Evolutionary conservation across 2,113 vertebrate species (phyloP).

Genomic region (Otis tarda): DNA sequence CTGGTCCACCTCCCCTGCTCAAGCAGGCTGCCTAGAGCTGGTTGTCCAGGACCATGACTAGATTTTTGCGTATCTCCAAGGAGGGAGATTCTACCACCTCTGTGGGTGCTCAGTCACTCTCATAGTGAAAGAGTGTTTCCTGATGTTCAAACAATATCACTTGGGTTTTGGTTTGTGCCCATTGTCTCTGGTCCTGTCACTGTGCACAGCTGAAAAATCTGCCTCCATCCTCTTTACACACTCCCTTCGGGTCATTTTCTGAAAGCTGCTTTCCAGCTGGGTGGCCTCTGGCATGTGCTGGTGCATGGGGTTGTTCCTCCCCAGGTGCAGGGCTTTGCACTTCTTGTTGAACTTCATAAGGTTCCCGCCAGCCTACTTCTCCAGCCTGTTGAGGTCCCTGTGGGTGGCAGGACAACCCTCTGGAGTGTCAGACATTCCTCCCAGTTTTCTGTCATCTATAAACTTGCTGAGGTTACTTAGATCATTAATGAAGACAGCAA

Average conservation of each 20-base stretch:
- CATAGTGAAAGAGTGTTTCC: neutral
- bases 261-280: neutral
- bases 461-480: neutral
- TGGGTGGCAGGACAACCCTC: neutral
- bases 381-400: neutral
- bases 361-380: neutral
- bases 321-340: neutral
- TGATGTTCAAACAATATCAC: neutral
- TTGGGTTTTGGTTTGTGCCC: neutral
- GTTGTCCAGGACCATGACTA: neutral
- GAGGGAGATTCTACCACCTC: neutral
- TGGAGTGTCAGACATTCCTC: neutral
- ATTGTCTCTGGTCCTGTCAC: neutral
- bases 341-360: neutral
- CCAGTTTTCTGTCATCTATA: neutral
- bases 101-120: neutral
- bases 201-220: neutral
- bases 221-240: neutral
- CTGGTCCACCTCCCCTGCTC: neutral
- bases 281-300: neutral
- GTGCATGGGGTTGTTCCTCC: neutral
- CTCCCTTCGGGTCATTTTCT: neutral
- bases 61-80: neutral
- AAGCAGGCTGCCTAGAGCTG: neutral
- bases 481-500: neutral